Evolutionary conservation across 1,140 invertebrate species (phyloP), one percentile per base, ranked within the genome.

Genomic region (Aphaenogaster ashmeadi): DNA sequence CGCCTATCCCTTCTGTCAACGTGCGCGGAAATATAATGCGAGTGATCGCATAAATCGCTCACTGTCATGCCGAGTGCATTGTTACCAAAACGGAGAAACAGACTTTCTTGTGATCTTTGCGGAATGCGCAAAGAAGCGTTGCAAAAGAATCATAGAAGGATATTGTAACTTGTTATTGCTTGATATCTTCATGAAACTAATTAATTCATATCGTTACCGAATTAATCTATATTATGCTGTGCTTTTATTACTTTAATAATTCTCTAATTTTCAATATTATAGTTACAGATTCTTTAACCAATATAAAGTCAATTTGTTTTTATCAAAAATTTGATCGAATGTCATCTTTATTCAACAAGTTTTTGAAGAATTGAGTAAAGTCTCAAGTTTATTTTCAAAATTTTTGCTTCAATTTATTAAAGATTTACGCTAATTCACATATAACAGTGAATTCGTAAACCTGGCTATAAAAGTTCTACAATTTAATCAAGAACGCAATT

Each of bases 11-110:
- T 60, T 50, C 50, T 54, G 33, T 81, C 66, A 87, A 83, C 27
- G 62, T 75, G 47, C 52, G 38, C 27, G 69, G 69, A 44, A 85
- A 75, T 74, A 75, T 85, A 85, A 87, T 67, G 71, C 71, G 60
- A 64, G 27, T 52, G n/a, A 75, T 71, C 66, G 71, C 50, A 86
- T 88, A 87, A 86, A 87, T 88, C 56, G 84, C 38, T 74, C 38
- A 58, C 71, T n/a, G 58, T 33, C 38, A 21, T 27, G 18, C 9
- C 50, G 11, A 87, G 71, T 60, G 54, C 80, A 74, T 84, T 84
- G 80, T 77, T 86, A 64, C 47, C 33, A 41, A 44, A 36, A 64
- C 38, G 27, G n/a, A 44, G 15, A 33, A 78, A 21, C 21, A 41
- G 83, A 78, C 3, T 36, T 74, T 71, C 33, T 64, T 33, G 21